Percentiles rank a stretch among this genome's conserved stretches.
Evolutionary conservation across 2,888 invertebrate species (phyloP).

Genomic region (Coelopa pilipes): DNA sequence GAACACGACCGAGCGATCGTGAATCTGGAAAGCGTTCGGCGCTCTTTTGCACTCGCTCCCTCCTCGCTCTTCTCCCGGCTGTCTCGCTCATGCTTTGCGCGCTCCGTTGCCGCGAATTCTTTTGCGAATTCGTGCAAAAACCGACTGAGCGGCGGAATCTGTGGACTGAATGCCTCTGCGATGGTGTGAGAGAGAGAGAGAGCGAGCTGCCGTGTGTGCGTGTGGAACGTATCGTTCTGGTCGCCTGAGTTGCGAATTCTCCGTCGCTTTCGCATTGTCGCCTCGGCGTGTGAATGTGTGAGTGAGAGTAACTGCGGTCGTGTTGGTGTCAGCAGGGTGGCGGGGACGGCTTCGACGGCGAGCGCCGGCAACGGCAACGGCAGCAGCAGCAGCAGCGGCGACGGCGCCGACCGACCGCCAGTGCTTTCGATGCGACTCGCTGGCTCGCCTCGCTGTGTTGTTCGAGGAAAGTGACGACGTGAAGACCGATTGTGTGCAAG

Average conservation of each 20-base stretch:
- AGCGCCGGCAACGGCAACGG: too few relatives aligned
- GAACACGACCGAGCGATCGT: conserved; percentile 24
- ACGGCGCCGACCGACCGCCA: neutral
- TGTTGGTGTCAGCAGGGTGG: conserved; percentile 36
- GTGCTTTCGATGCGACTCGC: conserved; percentile 26
- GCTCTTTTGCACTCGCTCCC: conserved; percentile 10
- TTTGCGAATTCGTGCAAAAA: conserved; percentile 22
- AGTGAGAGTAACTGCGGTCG: conserved; percentile 15
- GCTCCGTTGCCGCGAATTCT: conserved; percentile 9
- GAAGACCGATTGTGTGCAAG: conserved; percentile 57
- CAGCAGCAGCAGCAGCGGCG: too few relatives aligned
- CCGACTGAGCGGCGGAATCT: neutral
- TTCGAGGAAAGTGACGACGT: conserved; percentile 64
- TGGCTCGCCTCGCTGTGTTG: conserved; percentile 53
- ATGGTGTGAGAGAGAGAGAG: conserved; percentile 8
- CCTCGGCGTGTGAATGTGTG: neutral
- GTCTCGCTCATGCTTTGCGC: neutral
- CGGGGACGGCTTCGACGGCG: conserved; percentile 37
- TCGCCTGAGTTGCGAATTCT: neutral
- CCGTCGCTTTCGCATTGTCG: conserved; percentile 22
- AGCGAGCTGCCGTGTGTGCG: conserved; percentile 11
- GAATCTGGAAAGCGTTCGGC: conserved; percentile 31
- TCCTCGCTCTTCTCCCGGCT: conserved; percentile 20
- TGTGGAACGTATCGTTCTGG: conserved; percentile 12
- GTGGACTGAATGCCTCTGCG: too few relatives aligned